Evolutionary conservation across 2,113 vertebrate genomes (phyloP).

Genomic region (Oryzias curvinotus): DNA sequence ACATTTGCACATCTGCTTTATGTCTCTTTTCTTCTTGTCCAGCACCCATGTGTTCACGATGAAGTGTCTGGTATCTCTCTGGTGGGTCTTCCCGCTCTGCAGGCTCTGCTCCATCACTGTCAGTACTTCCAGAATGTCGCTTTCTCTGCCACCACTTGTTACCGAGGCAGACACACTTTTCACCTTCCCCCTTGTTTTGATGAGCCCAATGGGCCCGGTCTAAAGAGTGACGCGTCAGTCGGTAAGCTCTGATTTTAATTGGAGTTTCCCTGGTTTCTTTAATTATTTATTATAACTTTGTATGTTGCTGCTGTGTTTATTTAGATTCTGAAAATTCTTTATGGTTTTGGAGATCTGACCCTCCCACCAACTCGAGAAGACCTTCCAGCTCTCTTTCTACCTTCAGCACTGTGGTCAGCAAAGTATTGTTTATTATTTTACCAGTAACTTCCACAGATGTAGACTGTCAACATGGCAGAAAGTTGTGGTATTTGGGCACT

Average conservation of each 20-base stretch:
- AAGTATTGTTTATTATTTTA: background rate
- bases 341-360: conserved; percentile 77
- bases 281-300: background rate
- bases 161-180: conserved; percentile 81
- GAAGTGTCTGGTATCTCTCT: conserved; percentile 88
- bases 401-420: conserved; percentile 88
- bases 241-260: conserved; percentile 35
- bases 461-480: background rate
- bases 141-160: conserved; percentile 82
- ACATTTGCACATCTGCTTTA: background rate
- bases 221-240: conserved; percentile 31
- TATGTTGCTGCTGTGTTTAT: conserved; percentile 5
- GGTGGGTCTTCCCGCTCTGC: conserved; percentile 86
- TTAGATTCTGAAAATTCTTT: conserved; percentile 85
- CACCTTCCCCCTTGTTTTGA: conserved; percentile 58
- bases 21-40: conserved; percentile 15
- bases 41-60: conserved; percentile 92
- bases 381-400: conserved; percentile 86
- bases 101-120: conserved; percentile 87
- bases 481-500: background rate
- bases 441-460: conserved; percentile 15
- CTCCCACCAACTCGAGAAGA: conserved; percentile 61
- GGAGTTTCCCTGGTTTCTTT: background rate
- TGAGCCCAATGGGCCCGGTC: conserved; percentile 2
- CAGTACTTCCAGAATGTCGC: conserved; percentile 87